Base-by-base conservation (phyloP, 2,113 vertebrate species). In the Neoarius graeffei region DNA sequence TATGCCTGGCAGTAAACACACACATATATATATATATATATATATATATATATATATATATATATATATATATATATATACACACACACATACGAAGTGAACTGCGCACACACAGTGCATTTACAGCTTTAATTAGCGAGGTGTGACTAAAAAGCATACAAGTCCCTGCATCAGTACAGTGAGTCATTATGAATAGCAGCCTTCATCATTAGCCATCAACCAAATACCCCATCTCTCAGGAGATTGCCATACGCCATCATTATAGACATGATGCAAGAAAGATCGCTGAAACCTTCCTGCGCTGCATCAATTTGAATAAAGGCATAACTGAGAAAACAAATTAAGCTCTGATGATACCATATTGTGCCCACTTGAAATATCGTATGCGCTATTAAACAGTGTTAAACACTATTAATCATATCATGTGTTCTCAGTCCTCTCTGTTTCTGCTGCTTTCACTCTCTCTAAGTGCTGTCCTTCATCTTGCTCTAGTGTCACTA, bases 401-500 rank as follows among this genome's bases (percentile, higher is more conserved):
- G 60, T 73, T 85, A 59, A 71, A 71, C 23, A 54, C 56, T 62
- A 82, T 82, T 62, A 82, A 82, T 82, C 57, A 82, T 82, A 82
- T 82, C 52, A 42, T 59, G n/a, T 19, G 27, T 66, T 87, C 69
- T 62, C 50, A 52, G 48, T 57, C 76, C 69, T 67, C 25, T 59
- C 83, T 76, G 25, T 79, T 64, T 85, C 62, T 30, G 52, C 67
- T 52, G 52, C 17, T 59, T 64, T 62, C 13, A 8, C 48, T 48
- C 1, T 88, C 50, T 73, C 67, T 66, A 85, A 85, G 85, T 60
- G 56, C 88, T 89, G 87, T 87, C 88, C 76, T 91, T 89, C 85
- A 81, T 87, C 86, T 86, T 56, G 71, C 77, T 74, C 85, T 84
- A 57, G 74, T 87, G 84, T 89, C 90, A 85, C 85, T 89, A 89